These are phyloP conservation scores for Chascanopsetta lugubris DNA, from an alignment of 2,113 vertebrate species.

Conservation along the genomic window DNA sequence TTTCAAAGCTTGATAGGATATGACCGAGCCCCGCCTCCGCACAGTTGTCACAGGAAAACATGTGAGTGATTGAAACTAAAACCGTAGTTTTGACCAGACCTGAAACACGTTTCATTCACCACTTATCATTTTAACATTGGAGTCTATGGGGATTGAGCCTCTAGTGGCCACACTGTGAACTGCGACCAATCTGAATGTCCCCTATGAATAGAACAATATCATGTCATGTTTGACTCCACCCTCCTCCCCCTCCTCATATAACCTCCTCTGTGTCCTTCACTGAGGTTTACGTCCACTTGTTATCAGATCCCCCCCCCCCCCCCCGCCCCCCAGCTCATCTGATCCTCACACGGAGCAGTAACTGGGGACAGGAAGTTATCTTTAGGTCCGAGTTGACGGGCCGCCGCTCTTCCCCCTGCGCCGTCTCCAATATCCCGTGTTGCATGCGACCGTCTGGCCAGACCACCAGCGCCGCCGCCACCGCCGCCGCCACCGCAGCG, in stretches of 20 bases:
- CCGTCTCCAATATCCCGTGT: conserved; percentile 42
- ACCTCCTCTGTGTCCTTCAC: conserved; percentile 15
- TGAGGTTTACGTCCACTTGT: conserved; percentile 9
- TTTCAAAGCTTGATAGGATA: too few species aligned
- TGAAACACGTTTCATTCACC: too few species aligned
- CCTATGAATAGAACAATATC: conserved; percentile 5
- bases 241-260: not conserved
- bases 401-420: conserved; percentile 51
- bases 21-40: too few species aligned
- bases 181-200: not conserved
- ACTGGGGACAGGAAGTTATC: conserved; percentile 14
- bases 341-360: conserved; percentile 25
- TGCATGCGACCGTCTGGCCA: conserved; percentile 50
- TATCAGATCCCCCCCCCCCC: conserved; percentile 42
- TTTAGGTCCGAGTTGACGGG: not conserved
- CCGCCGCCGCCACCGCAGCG: too few species aligned
- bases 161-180: not conserved
- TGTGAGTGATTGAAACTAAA: too few species aligned
- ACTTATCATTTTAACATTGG: not conserved
- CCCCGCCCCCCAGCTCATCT: conserved; percentile 26
- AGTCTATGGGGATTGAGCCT: not conserved
- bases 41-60: too few species aligned
- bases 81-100: too few species aligned
- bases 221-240: not conserved
- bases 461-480: conserved; percentile 39